Conservation (phyloP, 2,113 vertebrate species). For the Nycticorax nycticorax region DNA sequence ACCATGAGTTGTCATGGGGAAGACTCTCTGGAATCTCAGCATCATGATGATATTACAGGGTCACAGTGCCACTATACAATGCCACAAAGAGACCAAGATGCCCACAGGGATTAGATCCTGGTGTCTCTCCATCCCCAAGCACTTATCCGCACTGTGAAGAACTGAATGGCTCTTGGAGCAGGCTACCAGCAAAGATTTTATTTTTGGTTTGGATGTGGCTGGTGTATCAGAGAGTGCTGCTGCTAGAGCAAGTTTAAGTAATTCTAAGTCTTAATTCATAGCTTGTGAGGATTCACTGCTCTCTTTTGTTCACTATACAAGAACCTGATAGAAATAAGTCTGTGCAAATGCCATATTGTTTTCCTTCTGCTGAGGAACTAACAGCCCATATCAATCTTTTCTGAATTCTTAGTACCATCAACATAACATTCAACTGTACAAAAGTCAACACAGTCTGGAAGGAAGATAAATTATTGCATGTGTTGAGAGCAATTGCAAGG, state of each 20-base stretch:
- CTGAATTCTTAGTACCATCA: not conserved
- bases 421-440: not conserved
- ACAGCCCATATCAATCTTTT: not conserved
- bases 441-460: not conserved
- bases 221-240: not conserved
- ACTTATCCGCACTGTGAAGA: not conserved
- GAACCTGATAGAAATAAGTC: not conserved
- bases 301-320: not conserved
- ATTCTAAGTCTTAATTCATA: not conserved
- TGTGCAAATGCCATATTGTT: not conserved
- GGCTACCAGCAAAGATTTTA: not conserved
- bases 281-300: not conserved
- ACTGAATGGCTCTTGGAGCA: not conserved
- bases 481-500: not conserved
- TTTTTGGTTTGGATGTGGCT: not conserved
- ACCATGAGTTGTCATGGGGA: not conserved
- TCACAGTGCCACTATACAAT: not conserved
- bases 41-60: not conserved
- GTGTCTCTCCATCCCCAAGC: not conserved
- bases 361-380: not conserved
- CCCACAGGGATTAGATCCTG: not conserved
- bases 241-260: not conserved
- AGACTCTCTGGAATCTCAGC: not conserved
- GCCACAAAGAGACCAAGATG: not conserved
- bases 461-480: not conserved